Percentiles rank a stretch among this genome's conserved stretches.
These are phyloP conservation scores for Garra rufa DNA, from an alignment of 2,113 vertebrate species.

Conservation along the genomic window DNA sequence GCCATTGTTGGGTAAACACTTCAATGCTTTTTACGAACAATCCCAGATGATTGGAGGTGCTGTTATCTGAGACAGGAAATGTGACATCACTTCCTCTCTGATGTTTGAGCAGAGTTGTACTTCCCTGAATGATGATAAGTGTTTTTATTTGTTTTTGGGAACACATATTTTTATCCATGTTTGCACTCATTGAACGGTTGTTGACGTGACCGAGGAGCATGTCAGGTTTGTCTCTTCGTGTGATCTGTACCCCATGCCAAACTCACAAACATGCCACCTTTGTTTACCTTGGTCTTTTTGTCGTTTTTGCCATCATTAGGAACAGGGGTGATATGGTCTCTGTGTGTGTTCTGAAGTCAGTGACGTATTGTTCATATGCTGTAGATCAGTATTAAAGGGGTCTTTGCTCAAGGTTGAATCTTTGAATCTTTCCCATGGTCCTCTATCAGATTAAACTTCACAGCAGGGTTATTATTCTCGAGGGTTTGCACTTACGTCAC, in stretches of 20 bases:
- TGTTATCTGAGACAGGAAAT: slow-evolving; percentile 13
- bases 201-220: neutral
- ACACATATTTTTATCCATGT: slow-evolving; percentile 4
- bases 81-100: slow-evolving; percentile 10
- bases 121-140: neutral
- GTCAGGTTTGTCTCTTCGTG: neutral
- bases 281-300: neutral
- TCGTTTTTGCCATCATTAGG: neutral
- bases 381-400: slow-evolving; percentile 29
- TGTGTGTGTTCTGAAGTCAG: slow-evolving; percentile 7
- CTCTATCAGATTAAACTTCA: neutral
- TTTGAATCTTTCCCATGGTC: neutral
- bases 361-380: slow-evolving; percentile 29
- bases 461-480: neutral
- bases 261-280: neutral
- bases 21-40: neutral
- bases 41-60: slow-evolving; percentile 15
- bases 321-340: neutral
- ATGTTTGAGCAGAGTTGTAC: neutral
- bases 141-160: neutral
- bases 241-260: slow-evolving; percentile 1
- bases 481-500: too few species aligned
- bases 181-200: neutral
- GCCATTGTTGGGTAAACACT: slow-evolving; percentile 28
- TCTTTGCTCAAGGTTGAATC: neutral